Conservation (phyloP, 2,888 invertebrate species). For the Phyllotreta striolata region DNA sequence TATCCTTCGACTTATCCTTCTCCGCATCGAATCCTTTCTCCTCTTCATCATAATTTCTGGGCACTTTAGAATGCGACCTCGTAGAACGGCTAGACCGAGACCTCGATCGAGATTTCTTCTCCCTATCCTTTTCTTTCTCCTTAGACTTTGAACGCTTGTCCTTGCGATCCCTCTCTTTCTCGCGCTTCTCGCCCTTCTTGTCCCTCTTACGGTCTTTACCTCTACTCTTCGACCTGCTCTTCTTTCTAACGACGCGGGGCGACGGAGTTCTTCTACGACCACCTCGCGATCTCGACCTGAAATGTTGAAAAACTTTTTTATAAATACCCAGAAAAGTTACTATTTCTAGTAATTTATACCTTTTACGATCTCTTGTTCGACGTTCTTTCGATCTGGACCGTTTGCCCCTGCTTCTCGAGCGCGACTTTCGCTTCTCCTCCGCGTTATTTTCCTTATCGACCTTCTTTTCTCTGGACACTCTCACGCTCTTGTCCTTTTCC, state of each 20-base stretch:
- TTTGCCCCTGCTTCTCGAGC: constrained; percentile 68
- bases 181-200: constrained; percentile 54
- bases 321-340: neutral
- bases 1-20: constrained; percentile 53
- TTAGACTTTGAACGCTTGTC: constrained; percentile 52
- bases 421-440: constrained; percentile 54
- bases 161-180: constrained; percentile 46
- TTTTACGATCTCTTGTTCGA: constrained; percentile 60
- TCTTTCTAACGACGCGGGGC: constrained; percentile 53
- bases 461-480: constrained; percentile 56
- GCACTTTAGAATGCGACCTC: constrained; percentile 56
- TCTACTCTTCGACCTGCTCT: constrained; percentile 57
- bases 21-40: constrained; percentile 63
- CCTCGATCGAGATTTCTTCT: constrained; percentile 50
- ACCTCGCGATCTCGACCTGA: constrained; percentile 61
- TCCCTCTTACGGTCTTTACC: constrained; percentile 51
- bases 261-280: constrained; percentile 60
- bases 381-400: constrained; percentile 67
- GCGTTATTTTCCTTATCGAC: constrained; percentile 55
- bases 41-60: constrained; percentile 66
- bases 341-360: no score
- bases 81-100: constrained; percentile 45
- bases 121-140: constrained; percentile 36
- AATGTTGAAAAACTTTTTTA: neutral
- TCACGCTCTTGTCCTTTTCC: constrained; percentile 56